These are phyloP conservation scores for Synergus itoensis DNA, from an alignment of 2,888 invertebrate genomes.

Conservation along the genomic window DNA sequence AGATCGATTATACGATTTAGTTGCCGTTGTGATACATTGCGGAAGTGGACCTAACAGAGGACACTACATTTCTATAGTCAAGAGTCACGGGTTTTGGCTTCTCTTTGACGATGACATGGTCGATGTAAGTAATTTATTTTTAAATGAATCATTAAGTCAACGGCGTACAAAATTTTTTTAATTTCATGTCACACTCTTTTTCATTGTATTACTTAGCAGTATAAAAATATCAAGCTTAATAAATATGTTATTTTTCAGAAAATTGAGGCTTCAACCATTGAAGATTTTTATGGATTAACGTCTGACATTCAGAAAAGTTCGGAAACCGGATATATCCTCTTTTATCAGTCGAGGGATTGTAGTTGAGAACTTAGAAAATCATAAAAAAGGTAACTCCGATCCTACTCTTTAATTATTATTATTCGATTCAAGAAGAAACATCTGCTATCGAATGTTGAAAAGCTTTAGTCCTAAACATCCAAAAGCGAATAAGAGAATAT, in stretches of 20 bases:
- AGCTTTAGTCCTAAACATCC: not conserved
- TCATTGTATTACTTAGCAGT: not conserved
- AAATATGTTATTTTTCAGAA: slow-evolving; percentile 84
- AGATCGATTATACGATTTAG: slow-evolving; percentile 98
- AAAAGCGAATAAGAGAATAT: slow-evolving; percentile 16
- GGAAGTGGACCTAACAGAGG: slow-evolving; percentile 99
- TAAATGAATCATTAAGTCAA: not conserved
- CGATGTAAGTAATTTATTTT: slow-evolving; percentile 87
- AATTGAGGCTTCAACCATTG: slow-evolving; percentile 99
- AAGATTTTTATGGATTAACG: slow-evolving; percentile 99
- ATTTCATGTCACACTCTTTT: not conserved
- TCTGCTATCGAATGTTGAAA: slow-evolving; percentile 13
- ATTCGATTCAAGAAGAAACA: slow-evolving; percentile 9
- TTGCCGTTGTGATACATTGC: slow-evolving; percentile 99
- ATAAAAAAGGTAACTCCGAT: slow-evolving; percentile 21
- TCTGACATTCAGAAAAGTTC: slow-evolving; percentile 99
- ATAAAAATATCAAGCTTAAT: slow-evolving; percentile 9
- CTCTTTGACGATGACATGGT: slow-evolving; percentile 99
- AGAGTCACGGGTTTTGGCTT: slow-evolving; percentile 99
- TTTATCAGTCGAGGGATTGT: slow-evolving; percentile 97
- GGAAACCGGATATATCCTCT: slow-evolving; percentile 99
- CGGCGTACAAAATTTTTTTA: not conserved
- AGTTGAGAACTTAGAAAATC: slow-evolving; percentile 61
- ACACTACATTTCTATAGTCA: slow-evolving; percentile 99
- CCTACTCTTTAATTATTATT: slow-evolving; percentile 1